phyloP scores from a whole-genome alignment of 1,140 invertebrate species.

The Formica selysi region DNA sequence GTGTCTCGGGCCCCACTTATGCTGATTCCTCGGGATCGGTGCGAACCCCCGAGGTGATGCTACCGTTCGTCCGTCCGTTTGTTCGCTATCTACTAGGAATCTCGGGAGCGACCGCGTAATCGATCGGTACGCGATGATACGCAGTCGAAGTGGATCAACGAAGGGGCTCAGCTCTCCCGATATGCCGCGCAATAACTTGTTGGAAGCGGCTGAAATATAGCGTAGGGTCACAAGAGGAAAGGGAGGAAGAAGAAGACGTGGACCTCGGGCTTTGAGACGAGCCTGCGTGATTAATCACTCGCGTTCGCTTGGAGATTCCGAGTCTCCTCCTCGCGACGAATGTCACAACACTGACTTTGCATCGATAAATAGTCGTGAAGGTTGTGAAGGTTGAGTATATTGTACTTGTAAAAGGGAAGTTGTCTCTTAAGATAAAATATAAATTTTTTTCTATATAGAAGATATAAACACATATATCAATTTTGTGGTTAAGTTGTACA shows the following conservation, averaged over 20 bases:
- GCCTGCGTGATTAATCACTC: constrained; percentile 49
- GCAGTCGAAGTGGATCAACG: constrained; percentile 18
- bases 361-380: constrained; percentile 26
- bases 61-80: constrained; percentile 70
- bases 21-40: constrained; percentile 63
- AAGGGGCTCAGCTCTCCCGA: constrained; percentile 22
- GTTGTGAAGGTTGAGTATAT: not conserved
- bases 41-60: constrained; percentile 67
- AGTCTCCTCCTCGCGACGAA: constrained; percentile 28
- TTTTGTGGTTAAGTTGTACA: not conserved
- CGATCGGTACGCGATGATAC: constrained; percentile 64
- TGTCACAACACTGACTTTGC: constrained; percentile 39
- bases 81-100: constrained; percentile 63
- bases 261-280: constrained; percentile 10
- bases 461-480: not conserved
- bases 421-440: not conserved
- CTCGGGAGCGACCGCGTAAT: constrained; percentile 59
- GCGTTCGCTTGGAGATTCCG: constrained; percentile 8
- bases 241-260: not conserved
- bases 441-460: not conserved
- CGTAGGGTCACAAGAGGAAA: not conserved
- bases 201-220: constrained; percentile 46
- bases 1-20: constrained; percentile 70
- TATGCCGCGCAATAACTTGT: constrained; percentile 48
- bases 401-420: not conserved